Base-by-base conservation (phyloP, 2,797 vertebrate genomes). In the Hippoglossus hippoglossus region DNA sequence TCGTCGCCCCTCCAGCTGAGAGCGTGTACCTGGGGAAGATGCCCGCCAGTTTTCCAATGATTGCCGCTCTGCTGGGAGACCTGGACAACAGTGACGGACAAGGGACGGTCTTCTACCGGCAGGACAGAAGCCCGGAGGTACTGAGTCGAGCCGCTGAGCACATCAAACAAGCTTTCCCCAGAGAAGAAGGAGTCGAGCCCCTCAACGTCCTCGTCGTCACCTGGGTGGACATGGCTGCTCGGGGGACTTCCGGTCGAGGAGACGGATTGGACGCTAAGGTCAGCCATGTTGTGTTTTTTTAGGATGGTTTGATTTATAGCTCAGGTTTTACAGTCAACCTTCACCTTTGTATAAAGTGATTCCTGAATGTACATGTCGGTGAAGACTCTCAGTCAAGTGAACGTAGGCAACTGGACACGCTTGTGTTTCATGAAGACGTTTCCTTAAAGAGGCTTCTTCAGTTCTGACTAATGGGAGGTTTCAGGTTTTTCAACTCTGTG, bases 61-160 rank as follows among this genome's bases (percentile, higher is more conserved):
- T 97, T 0, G 96, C 96, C 1, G 95, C 94, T 1, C 94, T 97
- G 80, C 90, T 97, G 81, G 96, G 96, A 0, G 94, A 98, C 83
- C 86, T 99, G 90, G 96, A 98, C 87, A 96, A 92, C 22, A 92
- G 93, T 0, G 94, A 90, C 1, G 92, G 94, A 18, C 78, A 1
- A 2, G 97, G 97, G n/a, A 92, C 86, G 53, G 93, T 99, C 16
- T 95, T 92, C 80, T 97, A 94, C 82, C 93, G 97, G 25, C 89
- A 96, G 91, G 96, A 97, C 81, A 86, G 83, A 39, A 93, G 93
- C 10, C 84, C 93, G 0, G 83, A 89, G 0, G 47, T 94, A 0
- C 84, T 95, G 71, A 91, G 65, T 0, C 87, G 89, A 68, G 92
- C 93, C 1, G 71, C 84, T 0, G 68, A 84, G 6, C 94, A 92